A percentile compares a stretch with the other conserved stretches of the same genome.
Conservation (phyloP, 2,797 vertebrate genomes). For the Nannoperca obscura region DNA sequence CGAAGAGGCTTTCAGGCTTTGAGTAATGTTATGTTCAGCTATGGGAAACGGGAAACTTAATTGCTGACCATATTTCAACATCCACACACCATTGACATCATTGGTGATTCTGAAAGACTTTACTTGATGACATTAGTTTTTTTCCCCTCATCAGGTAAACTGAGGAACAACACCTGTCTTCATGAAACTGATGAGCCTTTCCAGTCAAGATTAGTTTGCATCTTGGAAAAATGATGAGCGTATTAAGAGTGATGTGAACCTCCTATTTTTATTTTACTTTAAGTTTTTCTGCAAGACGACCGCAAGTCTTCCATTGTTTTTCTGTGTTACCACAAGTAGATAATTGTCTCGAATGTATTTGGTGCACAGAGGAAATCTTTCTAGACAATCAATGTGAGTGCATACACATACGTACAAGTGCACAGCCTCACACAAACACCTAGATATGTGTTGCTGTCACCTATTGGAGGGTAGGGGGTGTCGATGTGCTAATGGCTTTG, state of each 20-base stretch:
- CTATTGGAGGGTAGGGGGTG: constrained; percentile 45
- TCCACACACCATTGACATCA: not conserved
- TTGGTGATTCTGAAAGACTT: not conserved
- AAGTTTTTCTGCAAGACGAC: not conserved
- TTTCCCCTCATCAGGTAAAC: too few species aligned
- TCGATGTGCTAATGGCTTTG: constrained; percentile 68
- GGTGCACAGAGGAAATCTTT: constrained; percentile 20
- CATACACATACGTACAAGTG: not conserved
- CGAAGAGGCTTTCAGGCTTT: not conserved
- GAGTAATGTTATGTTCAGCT: too few species aligned
- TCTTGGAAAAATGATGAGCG: not conserved
- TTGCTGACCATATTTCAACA: not conserved
- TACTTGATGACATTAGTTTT: not conserved
- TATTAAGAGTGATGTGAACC: not conserved
- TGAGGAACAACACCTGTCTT: too few species aligned
- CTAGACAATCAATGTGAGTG: not conserved
- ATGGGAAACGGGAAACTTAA: too few species aligned
- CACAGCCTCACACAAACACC: constrained; percentile 23
- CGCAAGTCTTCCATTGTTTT: constrained; percentile 7
- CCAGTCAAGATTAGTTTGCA: not conserved
- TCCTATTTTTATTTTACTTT: not conserved
- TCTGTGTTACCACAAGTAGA: constrained; percentile 6
- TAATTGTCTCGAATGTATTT: constrained; percentile 16
- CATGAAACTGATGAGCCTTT: too few species aligned
- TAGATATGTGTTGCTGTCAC: constrained; percentile 46